A percentile compares a stretch with the other conserved stretches of the same genome.
phyloP scores from a whole-genome alignment of 2,888 invertebrate genomes.

The Vesta saturnalis region DNA sequence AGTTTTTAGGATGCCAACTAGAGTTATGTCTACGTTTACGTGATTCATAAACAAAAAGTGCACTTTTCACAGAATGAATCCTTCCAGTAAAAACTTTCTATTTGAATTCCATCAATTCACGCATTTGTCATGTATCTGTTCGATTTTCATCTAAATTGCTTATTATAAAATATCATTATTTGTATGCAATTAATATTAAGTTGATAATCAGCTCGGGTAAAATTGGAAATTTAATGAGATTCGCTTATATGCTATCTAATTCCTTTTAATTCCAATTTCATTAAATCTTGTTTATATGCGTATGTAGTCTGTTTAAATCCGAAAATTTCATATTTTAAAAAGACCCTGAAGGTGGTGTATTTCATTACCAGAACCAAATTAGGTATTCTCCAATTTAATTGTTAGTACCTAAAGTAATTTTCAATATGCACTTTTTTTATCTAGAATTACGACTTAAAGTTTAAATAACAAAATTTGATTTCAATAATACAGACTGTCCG shows the following conservation, averaged over 20 bases:
- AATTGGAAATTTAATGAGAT: conserved; percentile 12
- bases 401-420: no score
- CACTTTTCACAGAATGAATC: no score
- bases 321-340: background rate
- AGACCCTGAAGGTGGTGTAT: no score
- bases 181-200: conserved; percentile 12
- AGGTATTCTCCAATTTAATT: background rate
- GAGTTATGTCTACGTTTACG: no score
- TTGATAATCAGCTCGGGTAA: background rate
- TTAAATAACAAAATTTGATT: conserved; percentile 8
- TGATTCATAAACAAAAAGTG: no score
- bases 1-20: no score
- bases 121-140: no score
- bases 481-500: background rate
- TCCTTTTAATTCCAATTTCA: conserved; percentile 9
- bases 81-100: no score
- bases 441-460: background rate
- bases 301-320: background rate
- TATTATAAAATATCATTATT: no score
- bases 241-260: conserved; percentile 8
- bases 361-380: no score
- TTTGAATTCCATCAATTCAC: no score
- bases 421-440: background rate
- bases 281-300: background rate
- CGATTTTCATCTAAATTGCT: no score